Evolutionary conservation across 2,888 invertebrate genomes (phyloP), one percentile per base, ranked within the genome.

Genomic region (Galerucella pusilla): DNA sequence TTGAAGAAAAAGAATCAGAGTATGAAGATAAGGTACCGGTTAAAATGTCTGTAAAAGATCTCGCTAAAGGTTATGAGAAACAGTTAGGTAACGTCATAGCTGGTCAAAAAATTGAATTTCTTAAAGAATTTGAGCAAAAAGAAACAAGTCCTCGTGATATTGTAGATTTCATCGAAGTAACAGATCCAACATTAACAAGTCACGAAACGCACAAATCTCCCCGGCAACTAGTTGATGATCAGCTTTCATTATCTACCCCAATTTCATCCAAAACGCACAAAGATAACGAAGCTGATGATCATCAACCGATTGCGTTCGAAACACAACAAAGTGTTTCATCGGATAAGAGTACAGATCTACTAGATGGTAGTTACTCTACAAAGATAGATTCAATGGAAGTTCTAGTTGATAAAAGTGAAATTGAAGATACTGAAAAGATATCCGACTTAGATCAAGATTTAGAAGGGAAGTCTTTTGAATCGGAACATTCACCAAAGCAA

Each of bases 361-460:
- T 74, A 10, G 80, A 82, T 46, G 86, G 85, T 60, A 84, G 81
- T 57, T 73, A 77, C 49, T 83, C 86, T 25, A 84, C 87, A 4
- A 88, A 88, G 82, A 87, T 88, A 2, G 88, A 88, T 81, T 88
- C 88, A 0, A 83, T 89, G 83, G 89, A 90, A 83, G 89, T 89
- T 3, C 89, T 89, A 77, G 88, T 90, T 11, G 89, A 89, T 78
- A 89, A 89, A 83, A 88, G 88, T 79, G 90, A 89, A 83, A 84
- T 87, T 46, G 89, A 89, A 84, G 87, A 88, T 76, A 88, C 88
- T 1, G 89, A 89, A 83, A 90, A 89, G 81, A 83, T 86, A n/a
- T 84, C 85, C 35, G 89, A 89, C 74, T 75, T 86, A 35, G 88
- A 88, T 71, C 87, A 86, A 81, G 88, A 88, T 69, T 87, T 86